Base-by-base conservation (phyloP, 2,113 vertebrate species). In the Hylia prasina region DNA sequence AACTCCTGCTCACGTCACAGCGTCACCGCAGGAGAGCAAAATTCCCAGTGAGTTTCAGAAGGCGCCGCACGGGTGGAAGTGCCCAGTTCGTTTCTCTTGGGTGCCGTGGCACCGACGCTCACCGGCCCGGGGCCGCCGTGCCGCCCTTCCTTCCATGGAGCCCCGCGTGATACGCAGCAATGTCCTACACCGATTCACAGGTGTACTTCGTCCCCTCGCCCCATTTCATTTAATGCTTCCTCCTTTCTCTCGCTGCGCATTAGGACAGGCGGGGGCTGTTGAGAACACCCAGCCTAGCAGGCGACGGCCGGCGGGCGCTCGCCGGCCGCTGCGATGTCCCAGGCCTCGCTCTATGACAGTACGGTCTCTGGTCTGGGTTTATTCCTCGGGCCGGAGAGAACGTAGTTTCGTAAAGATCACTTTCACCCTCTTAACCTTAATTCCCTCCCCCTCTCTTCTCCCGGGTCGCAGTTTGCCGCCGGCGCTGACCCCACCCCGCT, bases 21-120 rank as follows among this genome's bases (percentile, higher is more conserved):
- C 2, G 25, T 11, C 48, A 13, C 6, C 3, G 3, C 33, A 11
- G 11, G 39, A 39, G 8, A 6, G 15, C 47, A 4, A 37, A 37
- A 50, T 2, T 3, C 3, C 13, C 22, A 0, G 0, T 0, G 33
- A 30, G 15, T 27, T 2, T 23, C 44, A 3, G 10, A 5, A 11
- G 21, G 12, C 4, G 13, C 28, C 14, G 10, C 25, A 5, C 0
- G 13, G 6, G 3, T 0, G 9, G 10, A 3, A 14, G 9, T 3
- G 0, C 4, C 27, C 31, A 0, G 22, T 19, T n/a, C 5, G 9
- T 7, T 10, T 4, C 8, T 3, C 31, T 2, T 2, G 30, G 5
- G 23, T 1, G 3, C 22, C 0, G 18, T 5, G 39, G 30, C 35
- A 15, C 42, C 7, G 50, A 3, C 11, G 27, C 17, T 35, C 51